These are phyloP conservation scores for Papilio polytes DNA, from an alignment of 1,140 invertebrate species.

Conservation along the genomic window DNA sequence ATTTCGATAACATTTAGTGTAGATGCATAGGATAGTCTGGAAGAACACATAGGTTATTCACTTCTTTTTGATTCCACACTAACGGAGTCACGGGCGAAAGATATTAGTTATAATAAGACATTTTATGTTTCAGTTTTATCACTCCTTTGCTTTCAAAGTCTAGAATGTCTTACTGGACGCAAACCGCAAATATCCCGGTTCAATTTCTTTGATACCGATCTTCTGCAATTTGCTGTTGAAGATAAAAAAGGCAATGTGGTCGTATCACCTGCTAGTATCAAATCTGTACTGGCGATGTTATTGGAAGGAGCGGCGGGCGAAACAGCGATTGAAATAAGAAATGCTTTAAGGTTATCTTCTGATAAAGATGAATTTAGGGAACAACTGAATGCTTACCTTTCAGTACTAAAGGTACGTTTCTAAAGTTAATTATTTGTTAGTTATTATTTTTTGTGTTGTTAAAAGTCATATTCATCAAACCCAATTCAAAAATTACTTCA, in stretches of 20 bases:
- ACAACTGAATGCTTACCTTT: slow-evolving; percentile 76
- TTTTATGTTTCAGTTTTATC: slow-evolving; percentile 51
- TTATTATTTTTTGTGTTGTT: not conserved
- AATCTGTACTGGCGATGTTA: slow-evolving; percentile 86
- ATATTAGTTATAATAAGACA: not conserved
- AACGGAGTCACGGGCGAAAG: too few species aligned
- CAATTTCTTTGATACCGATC: slow-evolving; percentile 85
- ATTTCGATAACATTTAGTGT: too few species aligned
- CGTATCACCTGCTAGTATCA: slow-evolving; percentile 88
- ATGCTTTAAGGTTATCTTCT: slow-evolving; percentile 84
- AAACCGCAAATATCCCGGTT: slow-evolving; percentile 68
- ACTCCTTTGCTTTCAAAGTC: slow-evolving; percentile 45
- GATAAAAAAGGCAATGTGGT: slow-evolving; percentile 85
- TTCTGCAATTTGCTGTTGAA: slow-evolving; percentile 72
- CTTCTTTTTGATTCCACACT: too few species aligned
- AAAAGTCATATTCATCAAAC: not conserved
- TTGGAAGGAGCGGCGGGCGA: slow-evolving; percentile 85
- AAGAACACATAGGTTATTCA: too few species aligned
- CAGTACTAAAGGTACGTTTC: slow-evolving; percentile 80
- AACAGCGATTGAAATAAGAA: slow-evolving; percentile 85
- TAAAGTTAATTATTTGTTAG: not conserved
- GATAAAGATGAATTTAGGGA: slow-evolving; percentile 75
- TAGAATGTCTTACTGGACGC: slow-evolving; percentile 47
- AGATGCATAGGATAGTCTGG: too few species aligned
- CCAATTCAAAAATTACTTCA: too few species aligned